These are phyloP conservation scores for Hydrolagus affinis DNA, from an alignment of 2,113 vertebrate species.

Conservation along the genomic window DNA sequence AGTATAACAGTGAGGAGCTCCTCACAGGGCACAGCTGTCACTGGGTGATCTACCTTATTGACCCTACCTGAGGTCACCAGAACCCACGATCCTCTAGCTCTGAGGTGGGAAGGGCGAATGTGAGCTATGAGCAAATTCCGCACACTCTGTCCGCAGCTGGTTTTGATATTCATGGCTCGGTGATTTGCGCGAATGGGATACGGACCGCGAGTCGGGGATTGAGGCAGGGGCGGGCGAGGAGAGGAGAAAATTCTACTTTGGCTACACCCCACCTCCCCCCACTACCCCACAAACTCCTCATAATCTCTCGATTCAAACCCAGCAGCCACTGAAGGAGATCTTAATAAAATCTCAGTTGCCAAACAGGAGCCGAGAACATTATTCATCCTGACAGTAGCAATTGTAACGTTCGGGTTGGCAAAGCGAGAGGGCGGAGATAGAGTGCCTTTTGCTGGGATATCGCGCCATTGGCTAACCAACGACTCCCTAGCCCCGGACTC, in stretches of 20 bases:
- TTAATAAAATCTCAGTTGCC: conserved; percentile 20
- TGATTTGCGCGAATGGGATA: too few relatives aligned
- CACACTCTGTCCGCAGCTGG: too few relatives aligned
- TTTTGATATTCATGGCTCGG: too few relatives aligned
- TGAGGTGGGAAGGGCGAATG: background rate
- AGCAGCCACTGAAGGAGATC: background rate
- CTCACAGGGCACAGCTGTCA: too few relatives aligned
- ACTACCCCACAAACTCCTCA: too few relatives aligned
- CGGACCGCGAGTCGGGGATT: too few relatives aligned
- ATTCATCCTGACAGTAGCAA: conserved; percentile 29
- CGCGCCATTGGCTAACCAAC: conserved; percentile 10
- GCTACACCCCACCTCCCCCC: background rate
- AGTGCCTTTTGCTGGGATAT: conserved; percentile 1
- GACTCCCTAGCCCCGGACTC: background rate
- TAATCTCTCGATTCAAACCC: conserved; percentile 22
- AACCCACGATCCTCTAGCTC: too few relatives aligned
- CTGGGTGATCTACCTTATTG: too few relatives aligned
- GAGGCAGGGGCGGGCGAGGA: background rate
- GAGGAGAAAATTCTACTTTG: background rate
- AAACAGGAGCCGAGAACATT: conserved; percentile 13
- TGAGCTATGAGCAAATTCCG: background rate
- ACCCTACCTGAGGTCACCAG: too few relatives aligned
- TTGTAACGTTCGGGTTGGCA: conserved; percentile 23
- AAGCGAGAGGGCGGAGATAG: background rate
- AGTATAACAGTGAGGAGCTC: too few relatives aligned